phyloP scores from a whole-genome alignment of 2,113 vertebrate species.

The Nycticebus coucang region DNA sequence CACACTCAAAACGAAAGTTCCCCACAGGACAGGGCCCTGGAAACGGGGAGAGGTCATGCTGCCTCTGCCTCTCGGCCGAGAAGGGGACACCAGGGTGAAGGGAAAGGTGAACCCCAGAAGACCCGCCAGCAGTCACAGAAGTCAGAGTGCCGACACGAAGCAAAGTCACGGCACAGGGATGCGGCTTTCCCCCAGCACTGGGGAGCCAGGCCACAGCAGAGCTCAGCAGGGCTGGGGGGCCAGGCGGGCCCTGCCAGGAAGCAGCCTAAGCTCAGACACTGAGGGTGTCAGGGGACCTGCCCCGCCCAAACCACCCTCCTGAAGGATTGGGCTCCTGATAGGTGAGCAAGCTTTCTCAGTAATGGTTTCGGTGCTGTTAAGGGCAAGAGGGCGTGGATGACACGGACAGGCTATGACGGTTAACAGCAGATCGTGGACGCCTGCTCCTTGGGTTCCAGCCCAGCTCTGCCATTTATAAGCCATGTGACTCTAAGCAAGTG shows the following conservation, averaged over 20 bases:
- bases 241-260: background rate
- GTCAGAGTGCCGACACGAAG: background rate
- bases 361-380: too few species aligned
- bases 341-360: background rate
- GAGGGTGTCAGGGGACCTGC: accelerated
- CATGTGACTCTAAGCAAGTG: background rate
- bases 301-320: background rate
- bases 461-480: background rate
- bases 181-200: background rate
- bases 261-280: too few species aligned
- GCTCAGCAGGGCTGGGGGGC: background rate
- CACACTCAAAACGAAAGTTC: background rate
- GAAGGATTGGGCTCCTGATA: background rate
- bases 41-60: background rate
- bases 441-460: background rate
- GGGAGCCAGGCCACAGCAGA: background rate
- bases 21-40: accelerated
- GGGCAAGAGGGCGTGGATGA: background rate
- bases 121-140: background rate
- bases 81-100: background rate
- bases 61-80: background rate
- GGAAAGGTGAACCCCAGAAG: too few species aligned
- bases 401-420: accelerated
- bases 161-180: too few species aligned
- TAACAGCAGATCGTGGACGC: background rate